Conservation (phyloP, 2,113 vertebrate genomes). For the Psammodynastes pulverulentus region DNA sequence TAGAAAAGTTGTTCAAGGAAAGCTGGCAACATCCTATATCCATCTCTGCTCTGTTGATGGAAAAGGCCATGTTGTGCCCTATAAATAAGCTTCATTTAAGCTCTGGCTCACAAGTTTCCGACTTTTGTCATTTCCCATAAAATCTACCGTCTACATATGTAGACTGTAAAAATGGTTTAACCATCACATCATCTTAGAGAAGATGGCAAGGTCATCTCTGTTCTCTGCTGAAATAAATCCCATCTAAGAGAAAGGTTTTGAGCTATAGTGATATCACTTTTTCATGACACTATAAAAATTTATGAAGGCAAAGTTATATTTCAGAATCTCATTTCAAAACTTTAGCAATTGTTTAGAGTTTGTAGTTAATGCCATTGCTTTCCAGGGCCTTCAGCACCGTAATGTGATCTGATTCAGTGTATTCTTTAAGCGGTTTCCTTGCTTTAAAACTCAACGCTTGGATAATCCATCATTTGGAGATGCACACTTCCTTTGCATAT, state of each 20-base stretch:
- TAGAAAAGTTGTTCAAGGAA: conserved; percentile 11
- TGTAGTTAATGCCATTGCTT: not conserved
- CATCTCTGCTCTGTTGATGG: conserved; percentile 16
- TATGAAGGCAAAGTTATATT: conserved; percentile 24
- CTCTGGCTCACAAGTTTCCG: conserved; percentile 10
- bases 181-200: not conserved
- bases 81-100: conserved; percentile 10
- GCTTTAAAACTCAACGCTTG: not conserved
- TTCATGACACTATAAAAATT: conserved; percentile 28
- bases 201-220: conserved; percentile 29
- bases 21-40: conserved; percentile 15
- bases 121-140: conserved; percentile 33
- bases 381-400: not conserved
- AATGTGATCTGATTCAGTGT: not conserved
- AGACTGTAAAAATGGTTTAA: conserved; percentile 29
- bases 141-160: not conserved
- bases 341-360: conserved; percentile 26
- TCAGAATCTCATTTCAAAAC: conserved; percentile 10
- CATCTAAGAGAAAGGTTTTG: conserved; percentile 11
- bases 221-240: conserved; percentile 34
- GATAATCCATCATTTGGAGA: not conserved
- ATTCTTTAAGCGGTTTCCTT: not conserved
- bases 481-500: not conserved
- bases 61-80: not conserved
- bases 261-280: not conserved